Evolutionary conservation across 1,140 invertebrate species (phyloP), one percentile per base, ranked within the genome.

Genomic region (Lucilia cuprina): DNA sequence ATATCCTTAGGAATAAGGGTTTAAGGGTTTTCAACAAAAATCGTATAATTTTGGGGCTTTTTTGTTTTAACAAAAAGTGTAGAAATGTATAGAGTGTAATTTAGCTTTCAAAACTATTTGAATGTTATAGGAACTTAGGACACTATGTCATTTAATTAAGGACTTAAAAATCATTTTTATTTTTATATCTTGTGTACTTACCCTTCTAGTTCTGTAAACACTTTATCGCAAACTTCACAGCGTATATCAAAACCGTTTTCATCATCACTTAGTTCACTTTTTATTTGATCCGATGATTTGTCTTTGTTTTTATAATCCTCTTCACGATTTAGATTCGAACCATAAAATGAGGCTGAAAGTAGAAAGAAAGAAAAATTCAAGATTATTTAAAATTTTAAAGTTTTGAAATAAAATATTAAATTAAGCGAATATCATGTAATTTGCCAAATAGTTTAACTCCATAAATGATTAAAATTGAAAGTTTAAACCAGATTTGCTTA

Each of bases 161-260:
- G n/a, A n/a, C n/a, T n/a, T n/a, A n/a, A n/a, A n/a, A n/a, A n/a
- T n/a, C n/a, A n/a, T n/a, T n/a, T n/a, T n/a, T n/a, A n/a, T n/a
- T n/a, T n/a, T n/a, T n/a, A n/a, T n/a, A n/a, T n/a, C n/a, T n/a
- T n/a, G n/a, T n/a, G n/a, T n/a, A 94, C 95, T 95, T 92, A 96
- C 95, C 93, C 91, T 87, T 95, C 94, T 86, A 95, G 92, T 88
- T 95, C 94, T 83, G 92, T 92, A 89, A 94, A 96, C 55, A 93
- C 93, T 89, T 94, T 94, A 89, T 95, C 94, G 88, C 95, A 96
- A 84, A 94, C 93, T 65, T 93, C 92, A 88, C 95, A 96, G 85
- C 94, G 92, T 47, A 92, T 92, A 83, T 94, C 93, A 60, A 90
- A 88, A 85, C 92, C 92, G 85, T 93, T 93, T 82, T 94, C 93